Base-by-base conservation (phyloP, 2,888 invertebrate genomes). In the Pristionchus maxplancki region DNA sequence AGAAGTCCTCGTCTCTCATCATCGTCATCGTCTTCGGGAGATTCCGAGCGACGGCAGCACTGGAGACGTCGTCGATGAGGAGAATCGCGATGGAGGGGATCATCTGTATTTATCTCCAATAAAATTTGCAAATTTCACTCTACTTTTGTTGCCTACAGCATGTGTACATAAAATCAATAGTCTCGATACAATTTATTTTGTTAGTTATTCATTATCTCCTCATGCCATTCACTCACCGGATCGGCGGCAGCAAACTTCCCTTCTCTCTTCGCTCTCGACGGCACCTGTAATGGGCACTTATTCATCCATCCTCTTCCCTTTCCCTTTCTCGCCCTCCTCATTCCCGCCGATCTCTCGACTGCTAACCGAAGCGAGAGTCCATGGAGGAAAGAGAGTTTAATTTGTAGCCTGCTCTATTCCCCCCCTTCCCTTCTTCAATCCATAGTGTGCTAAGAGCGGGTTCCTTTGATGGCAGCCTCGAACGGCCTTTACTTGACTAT, bases 1-100 rank as follows among this genome's bases (percentile, higher is more conserved):
- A 83, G 34, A 83, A 83, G 82, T 83, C 82, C n/a, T 83, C 53
- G 4, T 83, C 82, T 24, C 20, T 53, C 82, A 83, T 83, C 82
- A 83, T 24, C 53, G 20, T 53, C 53, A 83, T 83, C 37, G 82
- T 83, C 53, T 83, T 83, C 34, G 82, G 82, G 20, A 83, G 82
- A 83, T 53, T 50, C 50, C 82, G 31, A 17, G 82, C 82, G 34
- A 83, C 31, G 53, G 28, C 31, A 24, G 82, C 82, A 44, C 9
- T 24, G 44, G 82, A 83, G 82, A 83, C 82, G 53, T 83, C 82
- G 37, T 83, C 82, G 53, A 83, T 40, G 44, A 83, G 50, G 28
- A 83, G 13, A 5, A 83, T 15, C 8, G 82, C 40, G 34, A 83
- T 0, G 24, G 82, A 83, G 17, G 82, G 82, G 34, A 4, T 50